Conservation (phyloP, 2,113 vertebrate genomes). For the Setophaga petechia region DNA sequence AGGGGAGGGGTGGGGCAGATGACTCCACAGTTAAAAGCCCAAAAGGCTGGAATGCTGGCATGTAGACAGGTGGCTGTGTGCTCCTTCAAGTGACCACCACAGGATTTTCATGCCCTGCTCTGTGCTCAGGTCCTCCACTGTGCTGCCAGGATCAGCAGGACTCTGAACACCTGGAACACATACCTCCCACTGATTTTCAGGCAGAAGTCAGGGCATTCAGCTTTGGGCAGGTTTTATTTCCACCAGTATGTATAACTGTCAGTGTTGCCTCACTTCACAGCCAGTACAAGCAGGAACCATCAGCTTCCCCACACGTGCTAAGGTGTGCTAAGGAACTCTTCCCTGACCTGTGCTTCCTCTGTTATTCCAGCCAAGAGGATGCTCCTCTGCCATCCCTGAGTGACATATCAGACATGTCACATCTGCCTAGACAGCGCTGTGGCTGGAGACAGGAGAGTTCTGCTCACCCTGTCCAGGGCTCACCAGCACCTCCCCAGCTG, state of each 20-base stretch:
- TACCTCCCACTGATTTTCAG: neutral
- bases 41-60: neutral
- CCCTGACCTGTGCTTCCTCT: neutral
- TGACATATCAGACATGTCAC: neutral
- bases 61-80: neutral
- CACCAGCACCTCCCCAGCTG: neutral
- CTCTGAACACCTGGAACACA: neutral
- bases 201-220: neutral
- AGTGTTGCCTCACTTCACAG: neutral
- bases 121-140: neutral
- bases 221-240: neutral
- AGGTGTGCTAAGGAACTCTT: neutral
- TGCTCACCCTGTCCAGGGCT: neutral
- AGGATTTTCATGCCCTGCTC: neutral
- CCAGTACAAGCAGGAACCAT: neutral
- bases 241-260: fast-evolving
- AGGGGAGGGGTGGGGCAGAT: fast-evolving
- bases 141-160: neutral
- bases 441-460: neutral
- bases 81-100: neutral
- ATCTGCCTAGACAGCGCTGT: neutral
- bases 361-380: neutral
- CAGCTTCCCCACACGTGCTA: neutral
- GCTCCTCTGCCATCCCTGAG: neutral
- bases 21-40: neutral